phyloP scores from a whole-genome alignment of 2,113 vertebrate species.

The Hylia prasina region DNA sequence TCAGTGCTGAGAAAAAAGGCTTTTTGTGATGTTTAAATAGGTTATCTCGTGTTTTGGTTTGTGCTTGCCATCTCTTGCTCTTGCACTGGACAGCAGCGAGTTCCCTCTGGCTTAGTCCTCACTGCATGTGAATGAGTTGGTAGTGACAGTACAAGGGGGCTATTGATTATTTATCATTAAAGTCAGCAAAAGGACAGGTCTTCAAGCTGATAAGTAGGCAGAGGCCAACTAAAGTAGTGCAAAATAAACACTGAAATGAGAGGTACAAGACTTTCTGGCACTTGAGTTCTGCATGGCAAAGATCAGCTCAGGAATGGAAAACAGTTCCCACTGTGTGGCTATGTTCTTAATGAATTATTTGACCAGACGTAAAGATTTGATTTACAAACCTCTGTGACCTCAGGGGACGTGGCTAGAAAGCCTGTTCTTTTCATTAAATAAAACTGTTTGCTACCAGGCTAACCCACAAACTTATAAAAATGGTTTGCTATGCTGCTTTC shows the following conservation, averaged over 20 bases:
- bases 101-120: background rate
- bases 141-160: background rate
- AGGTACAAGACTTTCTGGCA: background rate
- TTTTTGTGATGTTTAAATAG: background rate
- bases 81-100: background rate
- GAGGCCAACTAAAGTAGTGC: background rate
- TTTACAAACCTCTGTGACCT: background rate
- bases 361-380: background rate
- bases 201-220: background rate
- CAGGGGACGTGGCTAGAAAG: background rate
- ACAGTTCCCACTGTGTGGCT: background rate
- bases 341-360: background rate
- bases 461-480: background rate
- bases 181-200: background rate
- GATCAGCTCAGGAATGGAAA: background rate
- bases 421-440: background rate
- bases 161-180: background rate
- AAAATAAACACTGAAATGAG: background rate
- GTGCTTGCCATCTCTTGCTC: background rate
- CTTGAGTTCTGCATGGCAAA: background rate
- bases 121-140: background rate
- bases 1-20: rapidly evolving
- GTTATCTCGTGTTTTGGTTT: background rate
- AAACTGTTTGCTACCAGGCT: background rate
- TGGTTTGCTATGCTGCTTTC: background rate